A percentile compares a stretch with the other conserved stretches of the same genome.
Evolutionary conservation across 2,797 vertebrate species (phyloP).

Genomic region (Cephalopachus bancanus): DNA sequence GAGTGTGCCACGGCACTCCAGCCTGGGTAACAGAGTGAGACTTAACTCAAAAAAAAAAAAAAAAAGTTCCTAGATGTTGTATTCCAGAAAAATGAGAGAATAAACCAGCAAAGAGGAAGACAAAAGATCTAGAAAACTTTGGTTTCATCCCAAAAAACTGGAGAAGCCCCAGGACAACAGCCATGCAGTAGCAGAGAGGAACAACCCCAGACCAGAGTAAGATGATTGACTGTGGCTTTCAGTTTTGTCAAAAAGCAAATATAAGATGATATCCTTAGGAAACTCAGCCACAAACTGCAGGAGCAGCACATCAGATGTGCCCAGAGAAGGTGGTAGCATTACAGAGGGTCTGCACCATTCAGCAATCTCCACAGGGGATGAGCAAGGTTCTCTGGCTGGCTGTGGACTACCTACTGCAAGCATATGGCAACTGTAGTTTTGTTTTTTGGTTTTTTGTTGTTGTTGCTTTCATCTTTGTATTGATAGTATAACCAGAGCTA

Average conservation of each 20-base stretch:
- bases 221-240: rapidly evolving
- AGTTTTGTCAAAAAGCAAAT: not conserved
- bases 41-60: not conserved
- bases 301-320: rapidly evolving
- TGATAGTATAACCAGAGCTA: conserved; percentile 72
- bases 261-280: not conserved
- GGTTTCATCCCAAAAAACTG: rapidly evolving
- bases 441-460: not conserved
- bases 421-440: too few species aligned
- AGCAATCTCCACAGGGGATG: rapidly evolving
- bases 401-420: rapidly evolving
- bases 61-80: not conserved
- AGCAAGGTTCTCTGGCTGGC: not conserved
- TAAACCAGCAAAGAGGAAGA: not conserved
- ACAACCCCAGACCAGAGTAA: rapidly evolving
- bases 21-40: not conserved
- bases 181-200: not conserved
- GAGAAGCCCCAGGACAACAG: not conserved
- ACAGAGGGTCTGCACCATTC: rapidly evolving
- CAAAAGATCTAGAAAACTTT: too few species aligned
- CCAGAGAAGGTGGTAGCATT: rapidly evolving
- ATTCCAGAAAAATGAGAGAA: not conserved
- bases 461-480: conserved; percentile 77
- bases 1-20: not conserved
- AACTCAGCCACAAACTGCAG: not conserved